phyloP scores from a whole-genome alignment of 2,888 invertebrate species.

The Ariolimax columbianus region DNA sequence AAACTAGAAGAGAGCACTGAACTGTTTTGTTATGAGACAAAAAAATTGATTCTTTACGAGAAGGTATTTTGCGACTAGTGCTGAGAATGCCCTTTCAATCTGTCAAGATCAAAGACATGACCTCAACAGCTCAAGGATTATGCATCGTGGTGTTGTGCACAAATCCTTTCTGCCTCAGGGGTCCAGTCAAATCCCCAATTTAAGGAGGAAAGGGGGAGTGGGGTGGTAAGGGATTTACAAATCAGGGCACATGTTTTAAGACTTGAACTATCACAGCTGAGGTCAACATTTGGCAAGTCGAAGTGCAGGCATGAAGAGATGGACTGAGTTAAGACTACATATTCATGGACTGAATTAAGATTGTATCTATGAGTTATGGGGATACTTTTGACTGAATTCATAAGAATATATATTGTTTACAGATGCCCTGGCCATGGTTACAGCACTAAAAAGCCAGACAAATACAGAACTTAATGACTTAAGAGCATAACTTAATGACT shows the following conservation, averaged over 20 bases:
- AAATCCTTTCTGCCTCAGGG: neutral
- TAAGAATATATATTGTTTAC: too few relatives aligned
- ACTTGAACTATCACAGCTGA: neutral
- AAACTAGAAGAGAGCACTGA: neutral
- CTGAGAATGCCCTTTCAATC: neutral
- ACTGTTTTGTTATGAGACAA: neutral
- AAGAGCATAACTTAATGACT: too few relatives aligned
- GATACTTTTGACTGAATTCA: too few relatives aligned
- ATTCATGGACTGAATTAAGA: too few relatives aligned
- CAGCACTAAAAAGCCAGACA: too few relatives aligned
- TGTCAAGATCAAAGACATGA: neutral
- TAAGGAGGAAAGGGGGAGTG: neutral
- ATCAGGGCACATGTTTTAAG: too few relatives aligned
- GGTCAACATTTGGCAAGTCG: neutral
- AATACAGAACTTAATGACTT: too few relatives aligned
- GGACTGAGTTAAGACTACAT: neutral
- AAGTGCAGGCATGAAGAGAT: neutral
- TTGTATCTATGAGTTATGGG: too few relatives aligned
- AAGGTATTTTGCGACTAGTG: neutral
- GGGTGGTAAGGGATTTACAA: neutral
- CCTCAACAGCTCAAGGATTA: neutral
- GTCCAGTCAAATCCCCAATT: neutral
- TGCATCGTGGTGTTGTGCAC: neutral
- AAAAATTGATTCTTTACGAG: neutral
- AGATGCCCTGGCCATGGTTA: too few relatives aligned